A percentile compares a stretch with the other conserved stretches of the same genome.
phyloP scores from a whole-genome alignment of 2,888 invertebrate species.

The Carterocephalus palaemon region DNA sequence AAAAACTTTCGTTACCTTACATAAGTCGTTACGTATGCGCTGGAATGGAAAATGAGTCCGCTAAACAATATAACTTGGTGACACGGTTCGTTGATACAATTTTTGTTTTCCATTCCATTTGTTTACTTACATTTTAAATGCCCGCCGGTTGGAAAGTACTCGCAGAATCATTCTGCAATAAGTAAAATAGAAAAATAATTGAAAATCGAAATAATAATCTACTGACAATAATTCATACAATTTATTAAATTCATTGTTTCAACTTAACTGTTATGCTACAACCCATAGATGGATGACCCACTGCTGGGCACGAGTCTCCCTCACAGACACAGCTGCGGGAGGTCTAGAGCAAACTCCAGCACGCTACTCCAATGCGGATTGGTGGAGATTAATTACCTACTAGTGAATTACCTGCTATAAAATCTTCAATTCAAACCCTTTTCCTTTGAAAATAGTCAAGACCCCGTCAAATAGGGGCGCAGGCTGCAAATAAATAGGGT shows the following conservation, averaged over 20 bases:
- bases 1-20: constrained; percentile 17
- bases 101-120: neutral
- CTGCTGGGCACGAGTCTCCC: too few relatives aligned
- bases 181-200: too few relatives aligned
- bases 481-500: neutral
- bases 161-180: too few relatives aligned
- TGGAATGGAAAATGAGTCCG: constrained; percentile 4
- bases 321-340: too few relatives aligned
- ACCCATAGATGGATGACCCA: too few relatives aligned
- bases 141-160: neutral
- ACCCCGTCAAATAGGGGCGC: neutral
- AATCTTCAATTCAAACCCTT: neutral
- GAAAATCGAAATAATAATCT: too few relatives aligned
- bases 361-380: too few relatives aligned
- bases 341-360: too few relatives aligned
- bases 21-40: constrained; percentile 11
- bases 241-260: too few relatives aligned
- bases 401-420: neutral
- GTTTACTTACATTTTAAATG: neutral
- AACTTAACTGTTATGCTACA: too few relatives aligned
- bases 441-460: neutral
- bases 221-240: too few relatives aligned
- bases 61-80: neutral
- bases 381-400: too few relatives aligned
- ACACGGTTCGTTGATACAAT: neutral